Conservation (phyloP, 1,140 invertebrate species). For the Formica exsecta region DNA sequence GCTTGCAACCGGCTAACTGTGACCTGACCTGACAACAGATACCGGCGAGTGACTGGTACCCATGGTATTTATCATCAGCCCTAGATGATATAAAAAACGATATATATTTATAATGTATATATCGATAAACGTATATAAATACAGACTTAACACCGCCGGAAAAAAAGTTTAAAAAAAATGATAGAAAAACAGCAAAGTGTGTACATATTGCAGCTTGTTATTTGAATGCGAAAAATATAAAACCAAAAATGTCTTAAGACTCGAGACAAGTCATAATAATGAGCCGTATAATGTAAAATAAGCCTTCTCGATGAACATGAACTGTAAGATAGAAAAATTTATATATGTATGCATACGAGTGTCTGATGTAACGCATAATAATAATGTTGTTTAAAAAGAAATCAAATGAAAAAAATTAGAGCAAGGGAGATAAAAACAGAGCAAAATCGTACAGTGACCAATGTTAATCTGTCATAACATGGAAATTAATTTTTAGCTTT, state of each 20-base stretch:
- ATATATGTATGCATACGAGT: conserved; percentile 68
- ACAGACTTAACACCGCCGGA: conserved; percentile 75
- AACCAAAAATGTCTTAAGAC: conserved; percentile 65
- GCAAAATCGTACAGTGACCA: conserved; percentile 51
- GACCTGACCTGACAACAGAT: conserved; percentile 83
- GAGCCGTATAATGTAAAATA: conserved; percentile 27
- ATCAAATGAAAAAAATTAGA: conserved; percentile 60
- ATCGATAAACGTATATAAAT: conserved; percentile 71
- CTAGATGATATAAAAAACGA: conserved; percentile 82
- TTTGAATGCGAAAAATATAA: conserved; percentile 64
- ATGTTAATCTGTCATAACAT: conserved; percentile 64
- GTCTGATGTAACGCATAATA: conserved; percentile 70
- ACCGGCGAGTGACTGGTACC: conserved; percentile 85
- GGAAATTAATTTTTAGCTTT: conserved; percentile 74
- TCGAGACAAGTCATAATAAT: conserved; percentile 66
- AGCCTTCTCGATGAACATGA: conserved; percentile 72
- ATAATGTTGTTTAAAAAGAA: conserved; percentile 61
- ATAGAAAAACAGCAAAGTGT: conserved; percentile 57
- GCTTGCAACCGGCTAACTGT: conserved; percentile 83
- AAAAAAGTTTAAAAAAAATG: conserved; percentile 60
- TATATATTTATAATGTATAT: conserved; percentile 52
- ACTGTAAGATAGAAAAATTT: conserved; percentile 70
- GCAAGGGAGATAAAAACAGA: conserved; percentile 43
- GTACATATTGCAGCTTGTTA: conserved; percentile 69
- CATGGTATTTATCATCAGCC: conserved; percentile 87